Evolutionary conservation across 2,113 vertebrate genomes (phyloP).

Genomic region (Rhynchomys soricoides): DNA sequence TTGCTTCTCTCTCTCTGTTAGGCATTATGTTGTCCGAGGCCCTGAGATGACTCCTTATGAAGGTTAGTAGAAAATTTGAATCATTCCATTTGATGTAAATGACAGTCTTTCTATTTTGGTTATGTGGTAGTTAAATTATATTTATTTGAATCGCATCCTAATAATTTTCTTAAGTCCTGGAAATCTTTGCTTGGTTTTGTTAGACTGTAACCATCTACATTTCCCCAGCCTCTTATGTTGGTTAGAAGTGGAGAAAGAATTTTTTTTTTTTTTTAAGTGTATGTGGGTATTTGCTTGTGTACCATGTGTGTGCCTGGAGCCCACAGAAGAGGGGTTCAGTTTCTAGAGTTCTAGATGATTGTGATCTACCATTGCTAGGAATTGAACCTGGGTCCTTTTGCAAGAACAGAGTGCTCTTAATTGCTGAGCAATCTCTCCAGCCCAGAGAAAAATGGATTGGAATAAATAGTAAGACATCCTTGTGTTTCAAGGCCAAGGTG

Average conservation of each 20-base stretch:
- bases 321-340: not conserved
- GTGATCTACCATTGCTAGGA: not conserved
- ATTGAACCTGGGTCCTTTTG: not conserved
- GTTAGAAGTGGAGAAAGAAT: not conserved
- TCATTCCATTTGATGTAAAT: not conserved
- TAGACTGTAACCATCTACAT: not conserved
- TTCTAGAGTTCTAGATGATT: not conserved
- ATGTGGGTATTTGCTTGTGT: not conserved
- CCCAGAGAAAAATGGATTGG: not conserved
- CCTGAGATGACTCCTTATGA: constrained; percentile 98
- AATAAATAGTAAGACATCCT: not conserved
- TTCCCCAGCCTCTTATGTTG: not conserved
- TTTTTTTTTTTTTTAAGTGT: not conserved
- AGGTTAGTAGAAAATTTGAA: constrained; percentile 84
- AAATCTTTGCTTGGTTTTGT: not conserved
- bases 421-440: not conserved
- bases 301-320: not conserved
- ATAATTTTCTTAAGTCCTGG: not conserved
- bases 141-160: not conserved
- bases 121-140: not conserved
- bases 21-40: constrained; percentile 98
- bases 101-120: not conserved
- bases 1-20: constrained; percentile 73
- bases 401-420: not conserved
- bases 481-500: not conserved